Evolutionary conservation across 2,797 vertebrate genomes (phyloP), one percentile per base, ranked within the genome.

Genomic region (Botia almorhae): DNA sequence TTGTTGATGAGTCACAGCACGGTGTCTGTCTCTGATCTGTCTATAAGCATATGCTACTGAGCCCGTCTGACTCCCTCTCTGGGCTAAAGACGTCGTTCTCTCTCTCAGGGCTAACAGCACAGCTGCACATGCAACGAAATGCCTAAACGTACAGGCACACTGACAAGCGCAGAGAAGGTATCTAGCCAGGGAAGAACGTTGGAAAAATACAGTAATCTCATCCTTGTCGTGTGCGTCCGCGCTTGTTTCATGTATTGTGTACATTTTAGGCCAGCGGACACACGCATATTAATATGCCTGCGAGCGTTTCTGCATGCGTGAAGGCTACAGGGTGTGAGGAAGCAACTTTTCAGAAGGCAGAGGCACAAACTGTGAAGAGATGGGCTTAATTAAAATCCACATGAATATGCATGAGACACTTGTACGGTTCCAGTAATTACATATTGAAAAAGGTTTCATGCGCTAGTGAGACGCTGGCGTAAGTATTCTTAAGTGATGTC

Each of bases 351-450:
- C 86, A 85, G 84, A 81, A 86, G 86, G 87, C 85, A 87, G 82
- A 91, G 91, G 89, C 88, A 88, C 91, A 94, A 87, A 92, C 92
- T 93, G 93, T 94, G 93, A 96, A 95, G 94, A 94, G 94, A 94
- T 94, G 89, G 88, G 93, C 94, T 95, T 97, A 96, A 97, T 97
- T 96, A 96, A 96, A 96, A 94, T 93, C 92, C 88, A 85, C 93
- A 96, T 97, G 95, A 97, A 97, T 97, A 97, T 96, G 96, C 95
- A 97, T 96, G 92, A 94, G 92, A 94, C 96, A 96, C 93, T 95
- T 95, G 94, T 95, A 95, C 92, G 81, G 92, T 95, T 95, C 93
- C 93, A 92, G 94, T 94, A 94, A 96, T 93, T 94, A 95, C 93
- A 93, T 93, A 96, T 95, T 95, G 94, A 95, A 92, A 90, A 91